Evolutionary conservation across 2,113 vertebrate genomes (phyloP).

Genomic region (Archilochus colubris): DNA sequence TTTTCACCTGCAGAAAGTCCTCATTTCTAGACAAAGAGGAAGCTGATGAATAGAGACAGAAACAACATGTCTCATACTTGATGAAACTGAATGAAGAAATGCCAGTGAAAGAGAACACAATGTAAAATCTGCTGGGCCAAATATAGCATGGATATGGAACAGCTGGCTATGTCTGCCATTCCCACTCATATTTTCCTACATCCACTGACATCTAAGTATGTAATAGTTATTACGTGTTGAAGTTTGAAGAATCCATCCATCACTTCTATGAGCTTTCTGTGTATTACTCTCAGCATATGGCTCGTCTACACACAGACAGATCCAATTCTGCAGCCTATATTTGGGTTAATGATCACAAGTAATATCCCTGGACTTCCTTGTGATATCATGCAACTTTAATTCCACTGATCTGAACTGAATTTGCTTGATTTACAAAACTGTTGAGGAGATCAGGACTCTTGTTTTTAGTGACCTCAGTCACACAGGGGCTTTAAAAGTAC

Average conservation of each 20-base stretch:
- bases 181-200: background rate
- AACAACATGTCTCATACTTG: background rate
- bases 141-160: slow-evolving; percentile 1
- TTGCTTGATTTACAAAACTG: background rate
- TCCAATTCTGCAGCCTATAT: background rate
- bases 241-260: slow-evolving; percentile 39
- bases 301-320: background rate
- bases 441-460: background rate
- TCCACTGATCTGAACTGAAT: background rate
- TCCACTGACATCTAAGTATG: background rate
- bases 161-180: slow-evolving; percentile 1
- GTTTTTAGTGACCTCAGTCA: background rate
- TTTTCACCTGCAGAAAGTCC: background rate
- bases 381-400: slow-evolving; percentile 3
- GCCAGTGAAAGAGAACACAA: fast-evolving
- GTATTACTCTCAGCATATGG: background rate
- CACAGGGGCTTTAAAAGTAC: background rate
- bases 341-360: background rate
- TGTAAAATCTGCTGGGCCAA: background rate
- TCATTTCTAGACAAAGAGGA: background rate
- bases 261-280: background rate
- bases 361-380: background rate
- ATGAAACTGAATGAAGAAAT: background rate
- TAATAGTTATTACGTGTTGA: background rate
- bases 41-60: background rate